Conservation (phyloP, 1,140 invertebrate genomes). For the Ceratina australensis region DNA sequence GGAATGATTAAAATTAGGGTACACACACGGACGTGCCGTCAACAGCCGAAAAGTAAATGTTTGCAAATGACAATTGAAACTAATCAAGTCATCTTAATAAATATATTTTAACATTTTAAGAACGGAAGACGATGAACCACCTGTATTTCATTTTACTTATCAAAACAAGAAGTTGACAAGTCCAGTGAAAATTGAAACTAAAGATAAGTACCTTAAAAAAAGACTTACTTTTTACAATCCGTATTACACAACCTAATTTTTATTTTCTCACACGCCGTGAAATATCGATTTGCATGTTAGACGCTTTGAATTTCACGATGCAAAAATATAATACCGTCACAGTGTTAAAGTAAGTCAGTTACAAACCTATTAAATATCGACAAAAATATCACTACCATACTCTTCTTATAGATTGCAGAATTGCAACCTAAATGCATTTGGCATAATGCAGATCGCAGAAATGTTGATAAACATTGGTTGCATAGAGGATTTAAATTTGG, state of each 20-base stretch:
- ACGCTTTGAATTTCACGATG: conserved; percentile 50
- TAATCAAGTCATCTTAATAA: not conserved
- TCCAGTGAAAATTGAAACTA: conserved; percentile 16
- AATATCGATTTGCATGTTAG: conserved; percentile 51
- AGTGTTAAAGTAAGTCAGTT: conserved; percentile 51
- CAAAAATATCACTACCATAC: not conserved
- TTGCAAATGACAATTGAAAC: too few relatives aligned
- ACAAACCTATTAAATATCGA: not conserved
- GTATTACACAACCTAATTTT: not conserved
- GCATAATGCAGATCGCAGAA: conserved; percentile 59
- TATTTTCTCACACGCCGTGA: conserved; percentile 28
- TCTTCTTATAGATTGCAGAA: conserved; percentile 58
- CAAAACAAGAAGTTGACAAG: not conserved
- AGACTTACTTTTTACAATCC: not conserved
- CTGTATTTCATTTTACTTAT: conserved; percentile 2
- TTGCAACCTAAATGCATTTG: conserved; percentile 64
- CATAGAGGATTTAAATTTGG: conserved; percentile 64
- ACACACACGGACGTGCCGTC: too few relatives aligned
- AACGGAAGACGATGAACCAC: not conserved
- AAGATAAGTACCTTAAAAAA: conserved; percentile 21
- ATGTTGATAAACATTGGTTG: conserved; percentile 56
- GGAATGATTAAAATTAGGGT: too few relatives aligned
- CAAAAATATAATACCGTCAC: conserved; percentile 55
- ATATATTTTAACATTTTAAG: not conserved
- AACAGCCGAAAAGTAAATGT: too few relatives aligned